Base-by-base conservation (phyloP, 23 tunicate species). In the Halocynthia aurantium region DNA sequence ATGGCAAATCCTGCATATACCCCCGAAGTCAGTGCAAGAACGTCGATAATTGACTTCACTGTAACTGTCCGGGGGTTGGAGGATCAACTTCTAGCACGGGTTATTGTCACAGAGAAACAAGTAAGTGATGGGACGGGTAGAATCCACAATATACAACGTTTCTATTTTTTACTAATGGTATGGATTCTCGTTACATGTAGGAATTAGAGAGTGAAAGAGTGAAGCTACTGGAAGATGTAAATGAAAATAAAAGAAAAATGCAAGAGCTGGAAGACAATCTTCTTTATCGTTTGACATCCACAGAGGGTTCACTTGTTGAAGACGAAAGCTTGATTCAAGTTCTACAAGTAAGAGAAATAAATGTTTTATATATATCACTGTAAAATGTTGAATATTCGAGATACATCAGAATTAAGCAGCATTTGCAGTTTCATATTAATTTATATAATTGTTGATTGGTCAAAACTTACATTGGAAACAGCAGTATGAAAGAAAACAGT, bases 1-100 rank as follows among this genome's bases (percentile, higher is more conserved):
- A 80, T 93, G 72, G 98, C 98, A 11, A 93, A 93, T 83, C 98
- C 98, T 15, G 88, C 86, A 10, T 93, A 93, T 80, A 93, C 98
- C 6, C 98, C 98, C 17, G 98, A 93, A 84, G 92, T 93, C 21
- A 87, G 93, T 76, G 98, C 98, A 15, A 73, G 94, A 22, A 93
- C 94, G 7, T 87, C 98, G 5, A 87, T 93, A 55, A 93, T 93
- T 40, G 98, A 93, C 62, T 93, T 93, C 68, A 93, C 98, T 44
- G 98, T 93, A 8, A 93, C 98, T 5, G 81, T 93, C 81, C 84
- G 85, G 52, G 98, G 98, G 6, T 57, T 93, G 60, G 98, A 93
- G 84, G 98, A 93, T 65, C 98, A 93, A 52, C 86, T 93, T 13
- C 94, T 93, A 7, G 98, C 98, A 15, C 67, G 98, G 52, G 98